phyloP scores from a whole-genome alignment of 2,888 invertebrate species.

The Leptarthrus brevirostris region DNA sequence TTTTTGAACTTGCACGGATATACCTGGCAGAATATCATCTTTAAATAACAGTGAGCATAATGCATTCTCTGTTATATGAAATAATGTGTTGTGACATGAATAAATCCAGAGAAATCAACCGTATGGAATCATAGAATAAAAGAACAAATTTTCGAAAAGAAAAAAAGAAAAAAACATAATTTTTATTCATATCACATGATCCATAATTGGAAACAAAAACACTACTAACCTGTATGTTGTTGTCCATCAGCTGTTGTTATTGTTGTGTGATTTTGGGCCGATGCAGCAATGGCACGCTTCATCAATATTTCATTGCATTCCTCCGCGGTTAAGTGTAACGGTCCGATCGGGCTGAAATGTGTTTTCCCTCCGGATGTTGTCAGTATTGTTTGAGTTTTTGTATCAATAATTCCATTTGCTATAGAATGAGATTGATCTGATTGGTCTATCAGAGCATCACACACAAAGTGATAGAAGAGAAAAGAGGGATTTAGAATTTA shows the following conservation, averaged over 20 bases:
- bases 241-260: slow-evolving; percentile 66
- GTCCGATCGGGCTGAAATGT: slow-evolving; percentile 78
- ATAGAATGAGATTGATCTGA: slow-evolving; percentile 63
- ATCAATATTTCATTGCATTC: slow-evolving; percentile 83
- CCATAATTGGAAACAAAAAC: slow-evolving; percentile 52
- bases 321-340: slow-evolving; percentile 79
- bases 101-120: slow-evolving; percentile 27
- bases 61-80: slow-evolving; percentile 37
- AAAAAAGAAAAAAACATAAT: slow-evolving; percentile 14
- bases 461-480: slow-evolving; percentile 55
- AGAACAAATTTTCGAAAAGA: slow-evolving; percentile 27
- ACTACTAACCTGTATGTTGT: slow-evolving; percentile 58
- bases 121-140: slow-evolving; percentile 26
- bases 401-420: slow-evolving; percentile 66
- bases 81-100: slow-evolving; percentile 47
- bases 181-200: slow-evolving; percentile 43
- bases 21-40: slow-evolving; percentile 67
- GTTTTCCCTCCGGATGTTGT: slow-evolving; percentile 64
- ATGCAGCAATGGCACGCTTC: slow-evolving; percentile 78
- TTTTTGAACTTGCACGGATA: slow-evolving; percentile 68
- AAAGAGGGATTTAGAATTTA: slow-evolving; percentile 51
- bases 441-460: slow-evolving; percentile 66
- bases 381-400: slow-evolving; percentile 67
- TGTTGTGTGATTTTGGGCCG: slow-evolving; percentile 68
- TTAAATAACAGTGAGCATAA: slow-evolving; percentile 50